These are phyloP conservation scores for Tipula helvola DNA, from an alignment of 2,888 invertebrate species.

Conservation along the genomic window DNA sequence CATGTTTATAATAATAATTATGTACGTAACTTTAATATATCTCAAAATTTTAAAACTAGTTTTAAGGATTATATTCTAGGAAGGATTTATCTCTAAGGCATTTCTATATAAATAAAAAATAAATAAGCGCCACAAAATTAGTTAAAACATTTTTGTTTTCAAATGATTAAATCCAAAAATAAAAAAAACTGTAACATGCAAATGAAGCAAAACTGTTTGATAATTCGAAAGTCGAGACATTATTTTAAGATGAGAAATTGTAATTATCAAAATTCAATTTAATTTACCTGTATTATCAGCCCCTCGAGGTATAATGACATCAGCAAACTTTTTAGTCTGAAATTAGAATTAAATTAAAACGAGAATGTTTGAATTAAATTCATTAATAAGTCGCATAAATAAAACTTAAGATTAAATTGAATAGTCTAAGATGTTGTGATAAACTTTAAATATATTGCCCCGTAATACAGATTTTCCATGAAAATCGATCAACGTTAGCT, in stretches of 20 bases:
- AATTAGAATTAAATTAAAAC: constrained; percentile 28
- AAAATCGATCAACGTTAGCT: too few species aligned
- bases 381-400: too few species aligned
- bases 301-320: constrained; percentile 97
- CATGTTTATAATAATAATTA: neutral
- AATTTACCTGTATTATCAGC: constrained; percentile 84
- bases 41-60: neutral
- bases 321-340: constrained; percentile 98
- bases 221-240: neutral
- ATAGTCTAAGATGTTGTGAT: too few species aligned
- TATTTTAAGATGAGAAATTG: neutral
- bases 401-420: too few species aligned
- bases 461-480: too few species aligned
- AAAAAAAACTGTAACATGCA: neutral
- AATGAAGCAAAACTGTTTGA: neutral
- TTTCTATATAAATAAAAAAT: neutral
- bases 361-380: neutral
- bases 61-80: neutral
- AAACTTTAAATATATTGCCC: too few species aligned
- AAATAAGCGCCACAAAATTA: neutral
- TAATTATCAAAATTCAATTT: neutral
- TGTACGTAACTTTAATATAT: neutral
- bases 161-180: neutral
- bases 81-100: neutral
- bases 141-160: neutral